A percentile compares a stretch with the other conserved stretches of the same genome.
phyloP scores from a whole-genome alignment of 2,113 vertebrate species.

The Falcunculus frontatus region DNA sequence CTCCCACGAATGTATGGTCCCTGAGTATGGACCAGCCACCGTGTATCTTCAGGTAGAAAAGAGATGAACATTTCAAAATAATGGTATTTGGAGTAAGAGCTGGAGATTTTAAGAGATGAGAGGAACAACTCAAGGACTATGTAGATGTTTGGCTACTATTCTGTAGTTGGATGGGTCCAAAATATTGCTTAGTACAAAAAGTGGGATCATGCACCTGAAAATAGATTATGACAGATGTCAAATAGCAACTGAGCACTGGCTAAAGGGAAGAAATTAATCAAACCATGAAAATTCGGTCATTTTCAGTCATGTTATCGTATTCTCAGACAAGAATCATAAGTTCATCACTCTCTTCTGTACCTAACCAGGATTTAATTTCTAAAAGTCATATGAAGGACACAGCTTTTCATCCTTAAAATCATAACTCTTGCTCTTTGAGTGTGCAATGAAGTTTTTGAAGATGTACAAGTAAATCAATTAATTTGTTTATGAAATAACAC shows the following conservation, averaged over 20 bases:
- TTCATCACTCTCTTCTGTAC: neutral
- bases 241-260: neutral
- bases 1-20: rapidly evolving
- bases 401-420: neutral
- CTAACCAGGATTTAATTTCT: neutral
- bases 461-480: neutral
- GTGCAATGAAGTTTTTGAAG: neutral
- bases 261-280: neutral
- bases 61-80: neutral
- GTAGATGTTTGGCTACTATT: neutral
- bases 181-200: neutral
- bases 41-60: neutral
- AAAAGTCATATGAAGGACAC: neutral
- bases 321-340: neutral
- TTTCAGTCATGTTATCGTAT: neutral
- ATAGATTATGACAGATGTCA: neutral
- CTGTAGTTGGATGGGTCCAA: neutral
- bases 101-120: neutral
- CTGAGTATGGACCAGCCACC: neutral
- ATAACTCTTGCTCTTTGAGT: neutral
- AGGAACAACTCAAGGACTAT: neutral
- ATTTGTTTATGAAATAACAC: slow-evolving; percentile 26
- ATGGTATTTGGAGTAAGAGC: neutral
- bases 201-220: neutral
- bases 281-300: neutral